phyloP scores from a whole-genome alignment of 2,888 invertebrate species.

The Rhagophthalmus giganteus region DNA sequence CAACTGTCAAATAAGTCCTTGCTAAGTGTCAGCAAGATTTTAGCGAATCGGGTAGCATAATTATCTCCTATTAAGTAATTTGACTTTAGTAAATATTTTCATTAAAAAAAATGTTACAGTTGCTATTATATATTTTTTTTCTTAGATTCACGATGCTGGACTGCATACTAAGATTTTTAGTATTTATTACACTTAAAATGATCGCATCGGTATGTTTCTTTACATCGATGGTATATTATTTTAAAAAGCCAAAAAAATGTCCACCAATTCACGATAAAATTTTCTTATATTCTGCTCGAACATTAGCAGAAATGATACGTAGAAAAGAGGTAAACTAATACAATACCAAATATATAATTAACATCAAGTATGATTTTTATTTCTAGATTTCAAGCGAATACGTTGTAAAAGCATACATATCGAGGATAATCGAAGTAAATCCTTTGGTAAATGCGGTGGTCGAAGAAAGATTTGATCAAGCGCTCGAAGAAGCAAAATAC shows the following conservation, averaged over 20 bases:
- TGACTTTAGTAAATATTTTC: no score
- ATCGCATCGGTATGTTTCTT: not conserved
- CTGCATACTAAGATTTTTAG: no score
- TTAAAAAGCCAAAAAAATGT: conserved; percentile 9
- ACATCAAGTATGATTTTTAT: not conserved
- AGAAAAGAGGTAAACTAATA: conserved; percentile 66
- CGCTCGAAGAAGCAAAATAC: conserved; percentile 72
- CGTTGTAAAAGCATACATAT: conserved; percentile 72
- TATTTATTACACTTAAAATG: no score
- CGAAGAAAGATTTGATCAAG: conserved; percentile 74
- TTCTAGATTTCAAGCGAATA: conserved; percentile 69
- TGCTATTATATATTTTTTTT: no score
- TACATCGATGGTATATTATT: conserved; percentile 3
- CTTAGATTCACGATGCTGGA: no score
- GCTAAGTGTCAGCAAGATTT: no score
- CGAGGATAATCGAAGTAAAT: conserved; percentile 77
- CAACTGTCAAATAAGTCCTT: no score
- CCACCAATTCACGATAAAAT: conserved; percentile 15
- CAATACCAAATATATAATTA: not conserved
- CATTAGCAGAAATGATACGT: conserved; percentile 70
- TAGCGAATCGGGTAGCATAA: no score
- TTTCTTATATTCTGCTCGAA: conserved; percentile 6
- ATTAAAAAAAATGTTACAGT: no score
- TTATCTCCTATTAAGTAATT: no score
- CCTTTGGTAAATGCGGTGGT: conserved; percentile 79